These are phyloP conservation scores for Capricornis sumatraensis DNA, from an alignment of 2,113 vertebrate genomes.

Conservation along the genomic window DNA sequence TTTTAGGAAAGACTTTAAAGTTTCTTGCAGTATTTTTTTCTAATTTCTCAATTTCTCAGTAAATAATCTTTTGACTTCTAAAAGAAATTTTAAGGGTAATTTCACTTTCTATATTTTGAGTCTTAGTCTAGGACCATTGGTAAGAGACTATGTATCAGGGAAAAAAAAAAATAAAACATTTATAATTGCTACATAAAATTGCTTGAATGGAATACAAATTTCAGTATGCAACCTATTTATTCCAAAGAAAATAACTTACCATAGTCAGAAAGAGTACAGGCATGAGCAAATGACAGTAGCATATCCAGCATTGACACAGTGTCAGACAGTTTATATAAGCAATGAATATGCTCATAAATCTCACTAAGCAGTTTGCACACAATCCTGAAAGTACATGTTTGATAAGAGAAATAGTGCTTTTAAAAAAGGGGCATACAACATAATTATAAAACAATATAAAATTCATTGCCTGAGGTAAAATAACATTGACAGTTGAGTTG, in stretches of 20 bases:
- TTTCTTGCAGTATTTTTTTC: not conserved
- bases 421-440: not conserved
- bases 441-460: conserved; percentile 9
- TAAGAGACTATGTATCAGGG: not conserved
- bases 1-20: not conserved
- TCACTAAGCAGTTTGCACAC: conserved; percentile 91
- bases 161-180: not conserved
- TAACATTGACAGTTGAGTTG: not conserved
- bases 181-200: not conserved
- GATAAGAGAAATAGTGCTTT: conserved; percentile 9
- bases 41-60: conserved; percentile 29
- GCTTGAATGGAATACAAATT: conserved; percentile 21
- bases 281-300: conserved; percentile 93
- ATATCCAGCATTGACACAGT: conserved; percentile 97
- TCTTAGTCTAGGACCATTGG: not conserved
- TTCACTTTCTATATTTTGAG: not conserved
- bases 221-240: not conserved
- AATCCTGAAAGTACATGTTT: conserved; percentile 83
- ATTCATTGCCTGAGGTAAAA: conserved; percentile 25
- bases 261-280: conserved; percentile 94
- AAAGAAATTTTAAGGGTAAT: not conserved
- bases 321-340: conserved; percentile 95
- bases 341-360: conserved; percentile 92
- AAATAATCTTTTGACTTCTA: not conserved
- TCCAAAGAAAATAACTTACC: conserved; percentile 79